Base-by-base conservation (phyloP, 2,113 vertebrate species). In the Cisticola juncidis region DNA sequence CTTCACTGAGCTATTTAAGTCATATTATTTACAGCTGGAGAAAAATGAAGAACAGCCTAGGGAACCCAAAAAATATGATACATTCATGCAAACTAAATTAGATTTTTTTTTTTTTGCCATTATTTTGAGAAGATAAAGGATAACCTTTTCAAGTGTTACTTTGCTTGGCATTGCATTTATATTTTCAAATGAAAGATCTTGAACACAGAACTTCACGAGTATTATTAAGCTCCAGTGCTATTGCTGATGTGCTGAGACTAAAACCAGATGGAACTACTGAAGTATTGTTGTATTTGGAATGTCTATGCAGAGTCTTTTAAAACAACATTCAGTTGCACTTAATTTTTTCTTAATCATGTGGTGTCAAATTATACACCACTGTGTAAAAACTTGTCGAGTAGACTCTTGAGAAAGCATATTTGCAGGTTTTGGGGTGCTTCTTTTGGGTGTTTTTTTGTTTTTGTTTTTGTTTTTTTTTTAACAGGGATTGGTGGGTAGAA, bases 21-120 rank as follows among this genome's bases (percentile, higher is more conserved):
- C 57, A 57, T 96, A 96, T 94, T 98, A 97, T 89, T 97, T 97
- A 97, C 94, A 97, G 96, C 95, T 97, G 96, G 89, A 88, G 88
- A 88, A 81, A 95, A 97, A 97, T 93, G 91, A 96, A 83, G 54
- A 93, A 92, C 57, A 94, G 76, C 31, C 73, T 94, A 94, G 36
- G 29, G 60, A 95, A 57, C 48, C 48, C 51, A 94, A 90, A 94
- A 94, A 85, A 82, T 80, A 85, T 0, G 44, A 92, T 87, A 90
- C 38, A 90, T 47, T 80, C 68, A 93, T 90, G 35, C 66, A 95
- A 90, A 91, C 42, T 84, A 90, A 86, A 95, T 96, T 83, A 92
- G 90, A 91, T 92, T 86, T 83, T 42, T 13, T 77, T 80, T 89
- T 88, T 88, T 88, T 91, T 81, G 38, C 58, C 69, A 76, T 70